A percentile compares a stretch with the other conserved stretches of the same genome.
These are phyloP conservation scores for Autographa gamma DNA, from an alignment of 2,888 invertebrate species.

Conservation along the genomic window DNA sequence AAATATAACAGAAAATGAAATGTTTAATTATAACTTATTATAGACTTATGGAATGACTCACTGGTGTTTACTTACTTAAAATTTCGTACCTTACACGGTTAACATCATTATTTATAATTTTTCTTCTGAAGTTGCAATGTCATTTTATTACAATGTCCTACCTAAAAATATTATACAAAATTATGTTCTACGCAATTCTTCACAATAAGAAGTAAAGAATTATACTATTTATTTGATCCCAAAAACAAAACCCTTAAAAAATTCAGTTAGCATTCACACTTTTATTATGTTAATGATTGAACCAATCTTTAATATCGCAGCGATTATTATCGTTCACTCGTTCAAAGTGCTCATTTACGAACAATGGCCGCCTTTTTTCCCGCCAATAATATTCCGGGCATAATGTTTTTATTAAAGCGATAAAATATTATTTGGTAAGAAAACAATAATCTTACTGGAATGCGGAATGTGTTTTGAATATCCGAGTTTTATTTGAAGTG, in stretches of 20 bases:
- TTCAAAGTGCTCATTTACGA: slow-evolving; percentile 37
- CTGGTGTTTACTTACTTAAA: too few relatives aligned
- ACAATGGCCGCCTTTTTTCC: slow-evolving; percentile 40
- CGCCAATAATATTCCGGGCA: slow-evolving; percentile 39
- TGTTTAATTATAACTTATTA: too few relatives aligned
- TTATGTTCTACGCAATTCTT: too few relatives aligned
- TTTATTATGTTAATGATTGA: slow-evolving; percentile 67
- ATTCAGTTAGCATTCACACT: slow-evolving; percentile 45
- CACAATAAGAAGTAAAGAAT: background rate
- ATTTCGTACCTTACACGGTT: too few relatives aligned
- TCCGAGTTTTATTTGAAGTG: slow-evolving; percentile 10
- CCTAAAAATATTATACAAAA: too few relatives aligned
- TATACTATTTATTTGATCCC: slow-evolving; percentile 4
- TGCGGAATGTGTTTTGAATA: slow-evolving; percentile 19
- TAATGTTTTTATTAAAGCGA: slow-evolving; percentile 55
- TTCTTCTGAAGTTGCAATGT: too few relatives aligned
- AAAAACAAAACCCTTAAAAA: slow-evolving; percentile 19
- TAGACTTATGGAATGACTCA: too few relatives aligned
- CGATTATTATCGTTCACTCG: slow-evolving; percentile 60
- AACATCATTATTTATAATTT: too few relatives aligned
- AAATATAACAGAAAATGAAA: too few relatives aligned
- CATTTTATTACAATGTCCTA: too few relatives aligned
- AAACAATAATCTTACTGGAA: slow-evolving; percentile 33
- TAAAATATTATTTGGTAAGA: slow-evolving; percentile 45
- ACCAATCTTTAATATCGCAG: slow-evolving; percentile 63